Base-by-base conservation (phyloP, 2,888 invertebrate species). In the Troilus luridus region DNA sequence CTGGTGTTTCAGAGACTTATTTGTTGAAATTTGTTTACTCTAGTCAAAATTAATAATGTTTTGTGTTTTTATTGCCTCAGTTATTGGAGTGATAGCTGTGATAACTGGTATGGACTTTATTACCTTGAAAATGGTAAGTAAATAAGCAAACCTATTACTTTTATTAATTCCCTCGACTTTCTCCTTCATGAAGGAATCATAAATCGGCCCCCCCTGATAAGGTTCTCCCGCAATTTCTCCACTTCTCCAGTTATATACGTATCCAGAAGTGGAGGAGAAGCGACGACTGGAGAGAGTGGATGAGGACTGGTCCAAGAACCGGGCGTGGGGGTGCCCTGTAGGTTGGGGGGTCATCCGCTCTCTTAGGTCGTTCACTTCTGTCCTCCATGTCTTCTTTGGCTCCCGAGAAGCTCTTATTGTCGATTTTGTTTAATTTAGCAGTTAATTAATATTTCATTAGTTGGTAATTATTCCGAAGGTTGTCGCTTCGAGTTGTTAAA, bases 251-350 rank as follows among this genome's bases (percentile, higher is more conserved):
- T 0, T 77, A 14, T 27, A 41, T 77, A 41, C 2, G 41, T 41
- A 77, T 41, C 41, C 72, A 77, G 41, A 27, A 7, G 12, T 9
- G 41, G 8, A 41, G 72, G 72, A 77, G 72, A 27, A 77, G 72
- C 72, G 14, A 77, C 19, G 41, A 77, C 17, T 17, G 72, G 72
- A 77, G 72, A 77, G 72, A 77, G 72, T 77, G 72, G 27, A 7
- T 24, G 17, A 77, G 9, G 41, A 77, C 72, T 41, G 72, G 64
- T 64, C 64, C 64, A n/a, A 64, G 64, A 64, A 64, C 64, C 24
- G 64, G 72, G 17, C 19, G 72, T 77, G 72, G 72, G 72, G 72
- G 72, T 77, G 72, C 72, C 72, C 72, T 41, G 72, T 77, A 77
- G 72, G 72, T 77, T 77, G 72, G 72, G 27, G 24, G 24, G 72